phyloP scores from a whole-genome alignment of 2,888 invertebrate species.

The Nemurella pictetii region DNA sequence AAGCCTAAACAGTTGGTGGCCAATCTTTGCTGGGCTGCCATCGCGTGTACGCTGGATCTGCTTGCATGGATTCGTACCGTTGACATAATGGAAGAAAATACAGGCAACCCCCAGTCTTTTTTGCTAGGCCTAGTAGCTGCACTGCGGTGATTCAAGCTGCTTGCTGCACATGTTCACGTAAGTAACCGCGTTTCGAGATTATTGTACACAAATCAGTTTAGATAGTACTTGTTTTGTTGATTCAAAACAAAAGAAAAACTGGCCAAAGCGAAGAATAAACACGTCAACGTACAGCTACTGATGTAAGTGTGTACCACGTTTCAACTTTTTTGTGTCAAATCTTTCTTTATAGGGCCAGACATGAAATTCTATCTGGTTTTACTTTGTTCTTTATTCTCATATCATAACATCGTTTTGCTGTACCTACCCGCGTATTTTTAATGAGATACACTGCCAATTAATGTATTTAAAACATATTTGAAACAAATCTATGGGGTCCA shows the following conservation, averaged over 20 bases:
- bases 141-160: background rate
- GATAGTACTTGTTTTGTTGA: background rate
- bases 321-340: too few species aligned
- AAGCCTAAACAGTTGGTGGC: background rate
- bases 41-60: background rate
- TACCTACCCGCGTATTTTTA: too few species aligned
- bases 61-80: background rate
- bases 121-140: background rate
- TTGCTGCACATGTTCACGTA: background rate
- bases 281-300: too few species aligned
- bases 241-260: background rate
- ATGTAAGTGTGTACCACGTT: too few species aligned
- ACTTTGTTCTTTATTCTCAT: too few species aligned
- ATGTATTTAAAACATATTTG: background rate
- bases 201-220: background rate
- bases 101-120: background rate
- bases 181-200: background rate
- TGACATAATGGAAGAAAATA: background rate
- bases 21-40: background rate
- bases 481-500: background rate
- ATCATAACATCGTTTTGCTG: too few species aligned
- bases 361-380: too few species aligned
- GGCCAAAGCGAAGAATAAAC: background rate
- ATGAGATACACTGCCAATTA: too few species aligned
- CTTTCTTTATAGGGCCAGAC: too few species aligned